phyloP scores from a whole-genome alignment of 2,113 vertebrate genomes.

The Neogobius melanostomus region DNA sequence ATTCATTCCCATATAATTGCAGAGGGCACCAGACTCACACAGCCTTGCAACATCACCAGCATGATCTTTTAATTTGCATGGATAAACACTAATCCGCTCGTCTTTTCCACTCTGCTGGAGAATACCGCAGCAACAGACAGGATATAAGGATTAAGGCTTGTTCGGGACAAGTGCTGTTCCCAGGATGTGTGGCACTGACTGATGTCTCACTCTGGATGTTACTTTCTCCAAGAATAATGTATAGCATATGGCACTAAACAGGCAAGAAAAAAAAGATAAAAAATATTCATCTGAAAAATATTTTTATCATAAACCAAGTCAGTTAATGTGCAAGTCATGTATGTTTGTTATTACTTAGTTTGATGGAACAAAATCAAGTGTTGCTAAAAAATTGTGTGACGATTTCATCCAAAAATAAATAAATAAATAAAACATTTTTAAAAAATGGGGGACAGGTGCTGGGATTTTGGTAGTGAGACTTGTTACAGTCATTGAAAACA shows the following conservation, averaged over 20 bases:
- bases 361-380: too few species aligned
- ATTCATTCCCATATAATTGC: slow-evolving; percentile 30
- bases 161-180: slow-evolving; percentile 28
- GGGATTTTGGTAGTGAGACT: too few species aligned
- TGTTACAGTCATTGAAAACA: too few species aligned
- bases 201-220: background rate
- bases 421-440: too few species aligned
- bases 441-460: too few species aligned
- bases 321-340: too few species aligned
- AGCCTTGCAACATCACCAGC: slow-evolving; percentile 41
- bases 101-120: slow-evolving; percentile 50
- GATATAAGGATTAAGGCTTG: slow-evolving; percentile 37
- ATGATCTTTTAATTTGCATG: slow-evolving; percentile 69
- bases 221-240: too few species aligned
- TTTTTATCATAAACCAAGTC: too few species aligned
- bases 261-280: background rate
- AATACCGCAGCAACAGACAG: slow-evolving; percentile 41
- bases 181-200: background rate
- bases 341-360: too few species aligned
- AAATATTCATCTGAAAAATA: background rate
- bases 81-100: slow-evolving; percentile 66
- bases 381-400: too few species aligned
- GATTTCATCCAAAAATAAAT: too few species aligned
- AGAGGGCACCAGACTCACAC: slow-evolving; percentile 44
- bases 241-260: background rate